phyloP scores from a whole-genome alignment of 2,888 invertebrate genomes.

The Himalopsyche japonica region DNA sequence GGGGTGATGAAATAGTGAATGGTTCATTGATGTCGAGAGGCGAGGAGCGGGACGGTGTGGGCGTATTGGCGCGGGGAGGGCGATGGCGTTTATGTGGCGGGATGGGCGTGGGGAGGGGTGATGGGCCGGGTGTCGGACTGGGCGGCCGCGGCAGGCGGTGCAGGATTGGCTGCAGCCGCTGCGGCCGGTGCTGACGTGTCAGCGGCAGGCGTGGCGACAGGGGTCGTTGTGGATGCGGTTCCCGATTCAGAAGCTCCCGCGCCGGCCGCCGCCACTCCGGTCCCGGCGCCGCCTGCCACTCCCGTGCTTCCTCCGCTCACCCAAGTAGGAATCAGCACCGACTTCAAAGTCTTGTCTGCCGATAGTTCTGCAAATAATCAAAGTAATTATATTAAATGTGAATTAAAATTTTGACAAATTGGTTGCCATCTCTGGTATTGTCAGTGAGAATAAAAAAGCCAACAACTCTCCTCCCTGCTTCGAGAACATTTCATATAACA shows the following conservation, averaged over 20 bases:
- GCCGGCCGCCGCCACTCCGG: slow-evolving; percentile 5
- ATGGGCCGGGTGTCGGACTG: neutral
- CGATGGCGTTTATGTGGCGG: neutral
- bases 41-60: neutral
- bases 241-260: slow-evolving; percentile 9
- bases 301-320: slow-evolving; percentile 23
- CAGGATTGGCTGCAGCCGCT: neutral
- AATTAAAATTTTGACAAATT: too few relatives aligned
- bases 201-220: neutral
- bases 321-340: slow-evolving; percentile 35
- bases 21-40: neutral
- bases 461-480: too few relatives aligned
- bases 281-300: neutral
- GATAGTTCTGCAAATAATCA: slow-evolving; percentile 29
- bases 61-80: neutral
- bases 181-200: neutral
- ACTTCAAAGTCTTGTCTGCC: slow-evolving; percentile 27
- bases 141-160: neutral
- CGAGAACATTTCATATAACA: too few relatives aligned
- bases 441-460: too few relatives aligned
- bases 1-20: neutral
- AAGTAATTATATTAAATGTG: too few relatives aligned
- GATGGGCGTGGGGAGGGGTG: neutral
- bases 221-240: neutral
- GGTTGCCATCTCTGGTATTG: too few relatives aligned